Base-by-base conservation (phyloP, 2,888 invertebrate species). In the Lycophotia porphyrea region DNA sequence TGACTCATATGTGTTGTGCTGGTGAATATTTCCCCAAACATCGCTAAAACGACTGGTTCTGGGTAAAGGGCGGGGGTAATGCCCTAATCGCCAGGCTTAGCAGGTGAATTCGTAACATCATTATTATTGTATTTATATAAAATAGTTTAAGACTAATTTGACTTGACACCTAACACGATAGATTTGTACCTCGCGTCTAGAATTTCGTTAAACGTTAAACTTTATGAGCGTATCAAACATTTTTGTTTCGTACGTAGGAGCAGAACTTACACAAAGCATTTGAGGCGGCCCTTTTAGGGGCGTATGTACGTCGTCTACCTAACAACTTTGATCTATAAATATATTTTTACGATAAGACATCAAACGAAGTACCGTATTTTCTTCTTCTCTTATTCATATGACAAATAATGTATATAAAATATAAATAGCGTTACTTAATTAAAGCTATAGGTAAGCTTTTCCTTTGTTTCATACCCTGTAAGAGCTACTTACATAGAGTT, bases 1-100 rank as follows among this genome's bases (percentile, higher is more conserved):
- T 71, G 67, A 71, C 9, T 52, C 68, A 71, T 74, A 34, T 39
- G 34, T 55, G 27, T 77, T 60, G 18, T 42, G 15, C 21, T 44
- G 24, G 66, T 61, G 67, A 68, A 61, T 61, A 49, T 84, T 83
- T 69, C 65, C 74, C 71, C 65, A 80, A 84, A 82, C 36, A 66
- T 84, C 13, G 55, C 74, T 36, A 69, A 81, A 71, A 80, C 27
- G 55, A 82, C 82, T 74, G 84, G 82, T 72, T 84, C 49, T 71
- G 74, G 42, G 49, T 24, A 63, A 65, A 71, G 80, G 82, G 80
- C 71, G 24, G 68, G 84, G 74, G 84, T 75, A 84, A 82, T 74
- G 80, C 71, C 82, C 80, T 80, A 70, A 75, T 69, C 74, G 49
- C 21, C 36, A 21, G 31, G 36, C 42, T 66, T 66, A 76, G 34